These are phyloP conservation scores for Cynodonichthys magdalenae DNA, from an alignment of 2,797 vertebrate genomes.

Conservation along the genomic window DNA sequence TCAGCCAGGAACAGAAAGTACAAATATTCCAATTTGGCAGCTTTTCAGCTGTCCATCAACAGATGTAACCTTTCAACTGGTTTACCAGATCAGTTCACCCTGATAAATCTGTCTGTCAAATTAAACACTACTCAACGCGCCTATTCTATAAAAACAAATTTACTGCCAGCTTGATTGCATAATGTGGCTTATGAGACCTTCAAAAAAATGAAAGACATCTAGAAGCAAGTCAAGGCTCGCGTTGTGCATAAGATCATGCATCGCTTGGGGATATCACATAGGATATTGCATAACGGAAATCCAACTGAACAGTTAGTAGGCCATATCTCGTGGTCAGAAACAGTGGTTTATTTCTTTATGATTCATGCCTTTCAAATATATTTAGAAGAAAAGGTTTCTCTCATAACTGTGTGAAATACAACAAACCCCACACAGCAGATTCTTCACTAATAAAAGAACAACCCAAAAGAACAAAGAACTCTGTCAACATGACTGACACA, in stretches of 20 bases:
- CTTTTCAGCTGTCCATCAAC: conserved; percentile 34
- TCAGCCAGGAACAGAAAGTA: conserved; percentile 31
- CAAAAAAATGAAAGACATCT: conserved; percentile 30
- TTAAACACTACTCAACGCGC: conserved; percentile 17
- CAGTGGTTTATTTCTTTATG: neutral
- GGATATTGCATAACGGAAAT: conserved; percentile 41
- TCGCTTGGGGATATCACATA: conserved; percentile 30
- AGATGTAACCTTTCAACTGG: conserved; percentile 10
- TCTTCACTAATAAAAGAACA: neutral
- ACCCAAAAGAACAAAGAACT: neutral
- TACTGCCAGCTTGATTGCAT: conserved; percentile 28
- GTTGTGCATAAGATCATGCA: conserved; percentile 34
- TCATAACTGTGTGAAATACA: neutral
- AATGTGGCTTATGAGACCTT: conserved; percentile 13
- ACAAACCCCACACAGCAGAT: conserved; percentile 4
- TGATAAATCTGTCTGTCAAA: conserved; percentile 37
- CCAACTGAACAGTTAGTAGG: conserved; percentile 21
- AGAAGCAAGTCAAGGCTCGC: conserved; percentile 47
- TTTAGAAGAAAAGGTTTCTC: conserved; percentile 12
- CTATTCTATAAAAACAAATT: conserved; percentile 26
- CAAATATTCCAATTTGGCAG: conserved; percentile 44
- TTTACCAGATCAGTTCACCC: conserved; percentile 15
- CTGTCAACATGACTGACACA: conserved; percentile 21
- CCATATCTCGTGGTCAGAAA: neutral
- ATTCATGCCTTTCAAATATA: neutral